These are phyloP conservation scores for Drosophila lutescens DNA, from an alignment of 2,888 invertebrate species.

Conservation along the genomic window DNA sequence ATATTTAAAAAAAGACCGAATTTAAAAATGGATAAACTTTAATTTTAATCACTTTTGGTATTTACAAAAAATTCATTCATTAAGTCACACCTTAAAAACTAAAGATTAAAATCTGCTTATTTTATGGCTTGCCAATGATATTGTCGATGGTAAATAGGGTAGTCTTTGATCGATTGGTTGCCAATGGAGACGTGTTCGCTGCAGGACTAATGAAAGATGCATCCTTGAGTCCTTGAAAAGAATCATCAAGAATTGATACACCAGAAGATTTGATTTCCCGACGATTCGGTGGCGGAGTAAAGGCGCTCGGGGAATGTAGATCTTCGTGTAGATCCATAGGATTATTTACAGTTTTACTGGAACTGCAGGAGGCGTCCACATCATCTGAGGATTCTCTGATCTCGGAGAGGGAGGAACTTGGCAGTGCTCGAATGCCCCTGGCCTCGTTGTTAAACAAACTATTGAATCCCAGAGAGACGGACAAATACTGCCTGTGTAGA, in stretches of 20 bases:
- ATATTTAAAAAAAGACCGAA: too few relatives aligned
- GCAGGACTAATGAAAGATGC: neutral
- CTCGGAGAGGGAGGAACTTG: conserved; percentile 29
- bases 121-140: conserved; percentile 81
- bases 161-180: conserved; percentile 59
- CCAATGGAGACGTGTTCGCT: conserved; percentile 9
- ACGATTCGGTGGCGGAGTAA: conserved; percentile 61
- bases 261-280: conserved; percentile 4
- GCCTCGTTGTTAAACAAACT: conserved; percentile 77
- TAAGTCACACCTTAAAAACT: neutral
- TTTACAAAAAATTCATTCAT: conserved; percentile 4
- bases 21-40: too few relatives aligned
- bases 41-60: neutral
- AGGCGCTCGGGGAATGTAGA: conserved; percentile 79
- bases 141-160: conserved; percentile 83
- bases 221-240: conserved; percentile 51
- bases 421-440: conserved; percentile 18
- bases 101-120: neutral
- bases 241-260: conserved; percentile 14
- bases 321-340: conserved; percentile 56
- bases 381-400: conserved; percentile 27
- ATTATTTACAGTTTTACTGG: conserved; percentile 46
- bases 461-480: conserved; percentile 83
- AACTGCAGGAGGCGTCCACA: conserved; percentile 46
- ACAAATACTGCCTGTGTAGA: conserved; percentile 83